Percentiles rank a stretch among this genome's conserved stretches.
Evolutionary conservation across 2,113 vertebrate species (phyloP).

Genomic region (Atrichornis clamosus): DNA sequence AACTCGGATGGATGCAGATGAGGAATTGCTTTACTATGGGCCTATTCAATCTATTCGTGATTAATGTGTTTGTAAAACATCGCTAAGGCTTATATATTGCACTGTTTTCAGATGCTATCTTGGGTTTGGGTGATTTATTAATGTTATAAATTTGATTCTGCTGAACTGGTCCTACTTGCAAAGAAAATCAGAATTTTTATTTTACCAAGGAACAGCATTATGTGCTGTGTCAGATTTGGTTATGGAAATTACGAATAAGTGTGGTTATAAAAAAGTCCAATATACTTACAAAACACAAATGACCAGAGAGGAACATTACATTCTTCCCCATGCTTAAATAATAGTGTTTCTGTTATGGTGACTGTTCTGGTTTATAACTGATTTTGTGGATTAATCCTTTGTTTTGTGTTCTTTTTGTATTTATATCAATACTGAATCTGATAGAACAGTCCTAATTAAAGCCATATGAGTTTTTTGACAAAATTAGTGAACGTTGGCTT

Average conservation of each 20-base stretch:
- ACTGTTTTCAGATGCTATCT: conserved; percentile 24
- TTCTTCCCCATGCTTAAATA: neutral
- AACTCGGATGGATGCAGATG: neutral
- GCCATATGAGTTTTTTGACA: neutral
- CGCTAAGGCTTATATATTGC: neutral
- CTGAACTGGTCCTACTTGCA: neutral
- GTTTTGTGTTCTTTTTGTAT: neutral
- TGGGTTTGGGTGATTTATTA: conserved; percentile 26
- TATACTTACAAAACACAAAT: neutral
- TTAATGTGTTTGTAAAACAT: conserved; percentile 36
- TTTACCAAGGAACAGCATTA: neutral
- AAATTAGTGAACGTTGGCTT: neutral
- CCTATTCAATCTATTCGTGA: neutral
- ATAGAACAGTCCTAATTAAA: neutral
- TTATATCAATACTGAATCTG: neutral
- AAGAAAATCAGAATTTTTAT: neutral
- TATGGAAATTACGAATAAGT: neutral
- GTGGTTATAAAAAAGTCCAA: neutral
- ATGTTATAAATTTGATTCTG: conserved; percentile 13
- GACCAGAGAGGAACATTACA: neutral
- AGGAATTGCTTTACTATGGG: neutral
- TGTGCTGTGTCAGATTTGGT: neutral
- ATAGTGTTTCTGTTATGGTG: neutral
- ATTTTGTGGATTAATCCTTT: neutral
- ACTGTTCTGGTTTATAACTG: neutral